These are phyloP conservation scores for Cheirogaleus major DNA, from an alignment of 2,797 vertebrate species.

Conservation along the genomic window DNA sequence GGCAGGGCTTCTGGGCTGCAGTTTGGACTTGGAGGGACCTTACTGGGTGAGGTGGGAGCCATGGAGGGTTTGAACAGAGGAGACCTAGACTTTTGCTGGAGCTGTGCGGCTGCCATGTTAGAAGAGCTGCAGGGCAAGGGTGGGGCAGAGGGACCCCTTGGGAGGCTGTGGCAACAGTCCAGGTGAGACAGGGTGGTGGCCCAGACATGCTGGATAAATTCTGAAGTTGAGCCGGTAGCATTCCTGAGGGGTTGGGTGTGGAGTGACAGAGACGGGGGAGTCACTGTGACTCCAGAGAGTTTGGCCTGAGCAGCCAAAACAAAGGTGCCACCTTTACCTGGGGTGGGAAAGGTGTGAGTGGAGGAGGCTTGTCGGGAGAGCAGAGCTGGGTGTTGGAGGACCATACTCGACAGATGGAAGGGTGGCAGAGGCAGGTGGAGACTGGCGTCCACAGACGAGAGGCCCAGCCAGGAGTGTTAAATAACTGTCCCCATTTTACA, in stretches of 20 bases:
- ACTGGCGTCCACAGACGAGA: not conserved
- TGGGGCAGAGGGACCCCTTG: no score
- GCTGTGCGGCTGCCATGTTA: not conserved
- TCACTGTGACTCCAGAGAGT: not conserved
- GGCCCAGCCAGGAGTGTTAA: not conserved
- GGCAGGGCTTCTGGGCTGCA: not conserved
- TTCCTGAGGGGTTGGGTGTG: not conserved
- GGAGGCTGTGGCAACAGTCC: not conserved
- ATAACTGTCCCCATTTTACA: not conserved
- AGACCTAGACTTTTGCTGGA: not conserved
- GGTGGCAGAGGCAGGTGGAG: not conserved
- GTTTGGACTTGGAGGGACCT: not conserved
- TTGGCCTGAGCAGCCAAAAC: not conserved
- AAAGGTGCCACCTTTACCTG: not conserved
- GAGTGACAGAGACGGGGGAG: not conserved
- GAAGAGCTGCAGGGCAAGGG: no score
- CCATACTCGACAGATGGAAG: not conserved
- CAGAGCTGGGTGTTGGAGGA: not conserved
- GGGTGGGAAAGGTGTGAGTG: not conserved
- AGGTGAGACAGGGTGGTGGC: not conserved
- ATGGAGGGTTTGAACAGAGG: not conserved
- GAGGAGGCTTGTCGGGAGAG: not conserved
- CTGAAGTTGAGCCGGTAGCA: not conserved
- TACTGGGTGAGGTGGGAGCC: not conserved
- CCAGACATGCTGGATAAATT: not conserved